These are phyloP conservation scores for Anastrepha ludens DNA, from an alignment of 1,140 invertebrate genomes.

Conservation along the genomic window DNA sequence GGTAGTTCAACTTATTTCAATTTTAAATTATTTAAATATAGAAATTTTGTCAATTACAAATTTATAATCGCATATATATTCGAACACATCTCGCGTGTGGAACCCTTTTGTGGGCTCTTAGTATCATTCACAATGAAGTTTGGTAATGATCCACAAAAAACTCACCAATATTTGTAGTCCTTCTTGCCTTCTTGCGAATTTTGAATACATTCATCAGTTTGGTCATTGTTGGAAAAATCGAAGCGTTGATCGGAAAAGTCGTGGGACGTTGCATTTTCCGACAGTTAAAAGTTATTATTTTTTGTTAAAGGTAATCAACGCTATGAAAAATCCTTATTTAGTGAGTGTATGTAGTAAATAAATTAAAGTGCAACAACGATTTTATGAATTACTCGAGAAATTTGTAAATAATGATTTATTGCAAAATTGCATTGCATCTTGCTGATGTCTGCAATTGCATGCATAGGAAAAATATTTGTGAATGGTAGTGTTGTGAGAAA, in stretches of 20 bases:
- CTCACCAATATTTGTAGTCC: constrained; percentile 31
- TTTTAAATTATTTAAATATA: too few species aligned
- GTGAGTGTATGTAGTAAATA: neutral
- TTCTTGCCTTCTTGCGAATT: constrained; percentile 35
- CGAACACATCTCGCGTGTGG: neutral
- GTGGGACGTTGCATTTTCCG: constrained; percentile 51
- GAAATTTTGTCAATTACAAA: too few species aligned
- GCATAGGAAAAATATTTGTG: constrained; percentile 45
- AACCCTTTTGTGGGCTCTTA: neutral
- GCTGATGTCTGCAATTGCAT: constrained; percentile 48
- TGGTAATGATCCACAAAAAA: neutral
- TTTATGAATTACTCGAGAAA: neutral
- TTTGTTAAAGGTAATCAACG: constrained; percentile 42
- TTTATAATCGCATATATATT: neutral
- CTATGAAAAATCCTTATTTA: neutral
- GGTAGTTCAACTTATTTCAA: too few species aligned
- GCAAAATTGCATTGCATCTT: constrained; percentile 34
- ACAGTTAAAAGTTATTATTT: constrained; percentile 52
- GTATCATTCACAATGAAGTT: neutral
- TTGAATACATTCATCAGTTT: constrained; percentile 53
- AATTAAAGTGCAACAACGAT: neutral
- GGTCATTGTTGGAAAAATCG: constrained; percentile 53
- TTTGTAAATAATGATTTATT: neutral
- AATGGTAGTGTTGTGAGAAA: constrained; percentile 32
- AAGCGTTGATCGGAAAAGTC: constrained; percentile 45